A percentile compares a stretch with the other conserved stretches of the same genome.
Evolutionary conservation across 2,888 invertebrate species (phyloP).

Genomic region (Lypha dubia): DNA sequence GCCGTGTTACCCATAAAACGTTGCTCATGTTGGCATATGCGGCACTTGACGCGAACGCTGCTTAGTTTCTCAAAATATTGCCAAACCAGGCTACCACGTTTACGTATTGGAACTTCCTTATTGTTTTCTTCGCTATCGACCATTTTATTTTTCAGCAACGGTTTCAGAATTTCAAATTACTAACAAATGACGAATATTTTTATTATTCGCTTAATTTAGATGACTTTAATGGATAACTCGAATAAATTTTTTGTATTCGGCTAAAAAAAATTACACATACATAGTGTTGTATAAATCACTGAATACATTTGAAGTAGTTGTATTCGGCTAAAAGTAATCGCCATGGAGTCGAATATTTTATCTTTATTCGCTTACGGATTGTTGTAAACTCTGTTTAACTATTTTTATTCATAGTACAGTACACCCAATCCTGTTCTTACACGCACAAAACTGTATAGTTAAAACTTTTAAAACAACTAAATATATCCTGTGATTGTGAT

Average conservation of each 20-base stretch:
- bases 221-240: constrained; percentile 57
- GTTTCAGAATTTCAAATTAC: constrained; percentile 28
- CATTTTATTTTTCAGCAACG: constrained; percentile 50
- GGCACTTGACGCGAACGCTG: constrained; percentile 71
- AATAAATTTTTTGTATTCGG: constrained; percentile 68
- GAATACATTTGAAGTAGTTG: constrained; percentile 21
- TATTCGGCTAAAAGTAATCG: constrained; percentile 53
- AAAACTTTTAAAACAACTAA: too few species aligned
- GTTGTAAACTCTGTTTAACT: not conserved
- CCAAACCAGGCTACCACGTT: constrained; percentile 73
- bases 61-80: constrained; percentile 74
- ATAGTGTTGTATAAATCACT: constrained; percentile 44
- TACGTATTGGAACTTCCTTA: constrained; percentile 48
- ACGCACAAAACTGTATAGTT: not conserved
- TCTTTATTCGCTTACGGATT: not conserved
- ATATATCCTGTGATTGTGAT: too few species aligned
- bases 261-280: constrained; percentile 23
- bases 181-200: constrained; percentile 54
- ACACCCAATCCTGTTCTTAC: too few species aligned
- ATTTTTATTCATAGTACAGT: too few species aligned
- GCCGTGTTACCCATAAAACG: constrained; percentile 75
- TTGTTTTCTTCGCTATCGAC: constrained; percentile 57
- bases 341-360: not conserved
- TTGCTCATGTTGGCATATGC: constrained; percentile 73
- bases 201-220: constrained; percentile 60